Percentiles rank a stretch among this genome's conserved stretches.
Evolutionary conservation across 2,113 vertebrate species (phyloP).

Genomic region (Pitta sordida): DNA sequence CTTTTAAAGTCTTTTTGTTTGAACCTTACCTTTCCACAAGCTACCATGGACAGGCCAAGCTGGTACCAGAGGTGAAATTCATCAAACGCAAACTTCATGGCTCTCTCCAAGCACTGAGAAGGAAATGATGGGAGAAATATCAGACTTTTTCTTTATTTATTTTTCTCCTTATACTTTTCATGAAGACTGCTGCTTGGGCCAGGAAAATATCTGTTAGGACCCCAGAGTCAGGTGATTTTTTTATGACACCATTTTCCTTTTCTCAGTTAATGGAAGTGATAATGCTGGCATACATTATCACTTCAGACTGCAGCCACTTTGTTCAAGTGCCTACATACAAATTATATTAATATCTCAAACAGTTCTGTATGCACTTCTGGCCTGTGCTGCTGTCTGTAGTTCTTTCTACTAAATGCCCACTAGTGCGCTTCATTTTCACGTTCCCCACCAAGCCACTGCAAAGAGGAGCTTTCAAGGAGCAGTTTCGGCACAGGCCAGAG

Average conservation of each 20-base stretch:
- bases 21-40: constrained; percentile 91
- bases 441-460: not conserved
- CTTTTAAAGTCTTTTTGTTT: not conserved
- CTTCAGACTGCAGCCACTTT: not conserved
- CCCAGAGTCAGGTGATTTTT: not conserved
- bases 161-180: not conserved
- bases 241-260: not conserved
- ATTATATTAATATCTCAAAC: not conserved
- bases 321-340: not conserved
- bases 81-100: constrained; percentile 95
- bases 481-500: not conserved
- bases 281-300: not conserved
- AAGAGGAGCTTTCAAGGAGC: not conserved
- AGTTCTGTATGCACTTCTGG: not conserved
- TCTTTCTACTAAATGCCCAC: not conserved
- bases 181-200: not conserved
- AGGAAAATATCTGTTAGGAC: not conserved
- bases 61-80: constrained; percentile 99
- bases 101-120: constrained; percentile 91
- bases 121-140: not conserved
- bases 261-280: not conserved
- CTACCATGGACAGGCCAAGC: constrained; percentile 93
- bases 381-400: not conserved
- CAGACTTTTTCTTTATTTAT: not conserved
- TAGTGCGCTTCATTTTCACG: not conserved